Evolutionary conservation across 2,797 vertebrate species (phyloP).

Genomic region (Pseudochirops cupreus): DNA sequence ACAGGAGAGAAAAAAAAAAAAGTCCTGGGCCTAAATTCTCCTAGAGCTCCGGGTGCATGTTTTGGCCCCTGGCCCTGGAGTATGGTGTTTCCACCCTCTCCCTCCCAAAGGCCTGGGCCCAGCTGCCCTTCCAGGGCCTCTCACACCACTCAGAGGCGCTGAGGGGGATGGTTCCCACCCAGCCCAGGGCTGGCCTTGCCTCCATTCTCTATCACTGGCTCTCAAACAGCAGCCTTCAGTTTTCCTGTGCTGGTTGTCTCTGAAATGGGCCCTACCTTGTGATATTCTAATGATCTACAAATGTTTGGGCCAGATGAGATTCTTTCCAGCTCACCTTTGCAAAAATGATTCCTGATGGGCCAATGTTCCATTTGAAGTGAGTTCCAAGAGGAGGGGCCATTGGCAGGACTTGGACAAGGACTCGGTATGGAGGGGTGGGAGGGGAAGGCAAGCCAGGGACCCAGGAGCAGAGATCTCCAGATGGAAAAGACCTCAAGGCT

Average conservation of each 20-base stretch:
- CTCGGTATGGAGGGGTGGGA: background rate
- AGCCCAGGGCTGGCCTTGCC: fast-evolving
- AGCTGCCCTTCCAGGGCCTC: background rate
- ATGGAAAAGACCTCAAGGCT: background rate
- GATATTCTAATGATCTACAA: conserved; percentile 78
- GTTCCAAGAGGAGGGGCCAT: conserved; percentile 28
- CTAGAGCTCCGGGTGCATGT: conserved; percentile 56
- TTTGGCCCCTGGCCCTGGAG: conserved; percentile 58
- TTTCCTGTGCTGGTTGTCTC: conserved; percentile 43
- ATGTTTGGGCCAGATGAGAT: conserved; percentile 73
- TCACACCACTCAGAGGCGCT: background rate
- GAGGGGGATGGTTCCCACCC: background rate
- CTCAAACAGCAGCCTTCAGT: background rate
- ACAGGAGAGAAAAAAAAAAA: conserved; percentile 53
- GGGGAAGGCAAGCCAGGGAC: background rate
- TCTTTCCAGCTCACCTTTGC: conserved; percentile 77
- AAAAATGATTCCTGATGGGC: conserved; percentile 78
- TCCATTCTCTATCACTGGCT: background rate
- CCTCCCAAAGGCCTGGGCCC: conserved; percentile 15
- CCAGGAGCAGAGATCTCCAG: fast-evolving
- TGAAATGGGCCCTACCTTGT: conserved; percentile 34
- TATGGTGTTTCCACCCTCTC: background rate
- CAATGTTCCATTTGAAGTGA: conserved; percentile 79
- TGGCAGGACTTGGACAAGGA: background rate
- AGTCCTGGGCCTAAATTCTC: conserved; percentile 79